These are phyloP conservation scores for Trachythela sp. DNA, from an alignment of 64 coral and sea anemone species.

Conservation along the genomic window DNA sequence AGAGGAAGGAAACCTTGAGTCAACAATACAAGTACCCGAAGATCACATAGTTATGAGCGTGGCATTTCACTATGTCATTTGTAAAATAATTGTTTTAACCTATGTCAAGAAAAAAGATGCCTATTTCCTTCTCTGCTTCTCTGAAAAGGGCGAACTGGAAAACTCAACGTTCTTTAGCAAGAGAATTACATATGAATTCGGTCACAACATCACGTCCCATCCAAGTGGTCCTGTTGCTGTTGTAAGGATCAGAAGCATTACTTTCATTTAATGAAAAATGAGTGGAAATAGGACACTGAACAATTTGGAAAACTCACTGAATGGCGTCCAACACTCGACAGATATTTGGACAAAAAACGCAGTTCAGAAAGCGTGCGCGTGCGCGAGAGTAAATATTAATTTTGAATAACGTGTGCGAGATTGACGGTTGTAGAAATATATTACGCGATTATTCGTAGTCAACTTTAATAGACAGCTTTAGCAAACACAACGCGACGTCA, in stretches of 20 bases:
- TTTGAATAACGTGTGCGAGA: too few species aligned
- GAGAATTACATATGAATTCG: not conserved
- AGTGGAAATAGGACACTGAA: too few species aligned
- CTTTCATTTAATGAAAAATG: not conserved
- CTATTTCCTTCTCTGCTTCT: not conserved
- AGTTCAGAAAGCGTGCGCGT: too few species aligned
- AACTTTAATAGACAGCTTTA: too few species aligned
- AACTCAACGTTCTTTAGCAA: not conserved
- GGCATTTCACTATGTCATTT: not conserved
- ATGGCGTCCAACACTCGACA: too few species aligned
- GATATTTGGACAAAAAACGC: too few species aligned
- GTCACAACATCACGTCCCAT: not conserved
- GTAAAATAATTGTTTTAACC: not conserved
- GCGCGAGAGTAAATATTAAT: too few species aligned
- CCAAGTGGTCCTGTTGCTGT: not conserved
- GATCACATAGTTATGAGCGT: not conserved
- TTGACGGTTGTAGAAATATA: too few species aligned
- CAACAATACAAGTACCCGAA: not conserved
- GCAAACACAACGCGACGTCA: too few species aligned
- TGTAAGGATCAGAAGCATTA: not conserved
- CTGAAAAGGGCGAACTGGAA: not conserved
- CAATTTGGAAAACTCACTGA: too few species aligned
- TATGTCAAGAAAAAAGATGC: not conserved
- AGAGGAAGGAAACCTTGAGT: not conserved
- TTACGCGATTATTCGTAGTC: too few species aligned